Base-by-base conservation (phyloP, 2,113 vertebrate species). In the Mixornis gularis region DNA sequence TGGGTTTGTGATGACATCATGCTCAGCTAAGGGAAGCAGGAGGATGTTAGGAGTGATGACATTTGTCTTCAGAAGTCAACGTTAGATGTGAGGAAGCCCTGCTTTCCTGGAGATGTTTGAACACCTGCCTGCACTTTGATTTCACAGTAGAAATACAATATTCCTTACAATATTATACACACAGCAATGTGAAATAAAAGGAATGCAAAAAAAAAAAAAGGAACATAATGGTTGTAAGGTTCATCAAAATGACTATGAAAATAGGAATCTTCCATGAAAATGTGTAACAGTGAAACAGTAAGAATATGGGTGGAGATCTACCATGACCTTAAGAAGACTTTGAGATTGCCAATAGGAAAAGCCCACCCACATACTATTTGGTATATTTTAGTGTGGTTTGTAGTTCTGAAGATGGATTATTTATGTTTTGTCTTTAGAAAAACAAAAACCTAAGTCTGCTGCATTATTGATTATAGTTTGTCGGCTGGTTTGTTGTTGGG, bases 81-180 rank as follows among this genome's bases (percentile, higher is more conserved):
- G 1, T n/a, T 18, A 24, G 0, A 1, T 0, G 1, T 64, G 36
- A 20, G 8, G 17, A 27, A 65, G 11, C 7, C 14, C 30, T 25
- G 20, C 41, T 79, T 58, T 71, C 27, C 36, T 43, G 38, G 24
- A 56, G n/a, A 40, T 40, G 10, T 32, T 17, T 46, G 10, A 65
- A 48, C 8, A 7, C 4, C 4, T n/a, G n/a, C n/a, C n/a, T 82
- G 17, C 12, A 17, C 4, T 48, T 73, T 62, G 51, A 60, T 84
- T 80, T 87, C 6, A 38, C 32, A 11, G 41, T 36, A 69, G 30
- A 56, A n/a, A 60, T 56, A 20, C 12, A 6, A 12, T 32, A 34
- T 77, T 77, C 79, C 24, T 69, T 48, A 52, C 15, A 48, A 20
- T 48, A 18, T 49, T 49, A n/a, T 30, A 46, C 5, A 32, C 3